These are phyloP conservation scores for Calliopsis andreniformis DNA, from an alignment of 1,140 invertebrate genomes.

Conservation along the genomic window DNA sequence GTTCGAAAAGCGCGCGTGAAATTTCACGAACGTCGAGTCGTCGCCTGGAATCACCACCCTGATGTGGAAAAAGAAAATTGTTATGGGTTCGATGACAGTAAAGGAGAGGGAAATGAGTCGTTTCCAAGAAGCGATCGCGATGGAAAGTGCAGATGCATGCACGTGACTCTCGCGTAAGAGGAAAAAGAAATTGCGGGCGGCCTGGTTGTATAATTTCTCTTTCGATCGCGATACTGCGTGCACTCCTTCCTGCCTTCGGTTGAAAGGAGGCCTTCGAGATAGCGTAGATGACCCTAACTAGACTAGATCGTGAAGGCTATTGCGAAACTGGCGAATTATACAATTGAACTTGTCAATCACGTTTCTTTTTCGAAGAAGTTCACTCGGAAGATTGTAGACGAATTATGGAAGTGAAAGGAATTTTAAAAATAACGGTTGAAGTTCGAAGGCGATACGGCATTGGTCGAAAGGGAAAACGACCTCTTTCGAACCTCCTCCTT, in stretches of 20 bases:
- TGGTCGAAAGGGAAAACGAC: no score
- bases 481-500: background rate
- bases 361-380: no score
- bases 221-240: constrained; percentile 25
- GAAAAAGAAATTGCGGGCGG: constrained; percentile 29
- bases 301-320: no score
- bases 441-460: no score
- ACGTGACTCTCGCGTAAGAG: constrained; percentile 40
- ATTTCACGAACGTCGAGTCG: background rate
- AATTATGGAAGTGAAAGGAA: no score
- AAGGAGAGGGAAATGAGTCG: background rate
- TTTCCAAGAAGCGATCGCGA: constrained; percentile 23
- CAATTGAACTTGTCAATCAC: no score
- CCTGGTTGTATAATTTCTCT: constrained; percentile 57
- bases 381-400: no score
- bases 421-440: no score
- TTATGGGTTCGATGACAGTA: background rate
- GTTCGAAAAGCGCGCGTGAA: constrained; percentile 6
- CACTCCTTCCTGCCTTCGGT: constrained; percentile 5
- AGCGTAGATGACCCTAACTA: no score
- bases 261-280: background rate
- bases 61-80: background rate
- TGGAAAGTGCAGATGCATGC: constrained; percentile 44
- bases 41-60: no score
- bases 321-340: no score